Base-by-base conservation (phyloP, 2,797 vertebrate species). In the Mastacembelus armatus region DNA sequence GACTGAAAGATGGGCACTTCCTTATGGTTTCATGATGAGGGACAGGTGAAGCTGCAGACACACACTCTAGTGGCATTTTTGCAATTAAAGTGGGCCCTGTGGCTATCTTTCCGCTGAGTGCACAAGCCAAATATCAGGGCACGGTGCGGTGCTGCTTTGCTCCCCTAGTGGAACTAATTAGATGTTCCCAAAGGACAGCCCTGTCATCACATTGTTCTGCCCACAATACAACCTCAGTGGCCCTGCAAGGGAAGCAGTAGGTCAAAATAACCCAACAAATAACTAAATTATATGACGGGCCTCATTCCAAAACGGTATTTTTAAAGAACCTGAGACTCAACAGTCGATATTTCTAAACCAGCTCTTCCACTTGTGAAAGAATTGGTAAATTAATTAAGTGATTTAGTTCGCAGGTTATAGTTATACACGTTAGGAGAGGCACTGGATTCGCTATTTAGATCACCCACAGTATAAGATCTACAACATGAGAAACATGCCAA, bases 91-190 rank as follows among this genome's bases (percentile, higher is more conserved):
- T 83, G 67, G 68, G 75, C 83, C 91, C 89, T 67, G 85, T 79
- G 90, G 91, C 90, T 91, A 91, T 91, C 86, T 91, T 92, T 91
- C 86, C 87, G 48, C 91, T 89, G 86, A 89, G 80, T 91, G 90
- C 90, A 89, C 89, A 91, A 92, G 89, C 89, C 89, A 91, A 92
- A 91, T 92, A 92, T 92, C 89, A 92, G 89, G 90, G 86, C 88
- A 89, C 36, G 60, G 83, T 84, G 84, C 66, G 39, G 55, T 83
- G 81, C 82, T 71, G 87, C 86, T 88, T 88, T 89, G 83, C 91
- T 89, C 85, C 90, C 88, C 89, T 88, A 91, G 89, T 85, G 90
- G 88, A 92, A 92, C 89, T 92, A 94, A 93, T 94, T 92, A 92
- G 90, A 87, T 84, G 78, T 83, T 92, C 91, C 89, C 85, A 85